Base-by-base conservation (phyloP, 2,888 invertebrate genomes). In the Pandemis cinnamomeana region DNA sequence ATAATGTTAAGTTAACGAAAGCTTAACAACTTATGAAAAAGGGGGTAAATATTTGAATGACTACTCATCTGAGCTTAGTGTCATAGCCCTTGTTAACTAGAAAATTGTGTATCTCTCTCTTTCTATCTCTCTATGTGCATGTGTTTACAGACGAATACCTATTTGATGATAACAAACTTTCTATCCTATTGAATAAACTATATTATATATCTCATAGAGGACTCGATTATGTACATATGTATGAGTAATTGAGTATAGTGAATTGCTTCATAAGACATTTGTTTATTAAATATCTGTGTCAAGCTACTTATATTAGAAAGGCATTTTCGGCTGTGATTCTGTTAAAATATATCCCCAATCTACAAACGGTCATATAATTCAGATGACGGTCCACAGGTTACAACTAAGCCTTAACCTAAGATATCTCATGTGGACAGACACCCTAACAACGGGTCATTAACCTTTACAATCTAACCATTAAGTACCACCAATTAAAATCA, bases 291-390 rank as follows among this genome's bases (percentile, higher is more conserved):
- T 55, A 27, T 66, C 42, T 36, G 62, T 63, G 64, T 67, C 60
- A 71, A 63, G 51, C 67, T 69, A 70, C 60, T 66, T 64, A 70
- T 69, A 66, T 60, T 66, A 66, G 60, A 71, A 73, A 73, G 73
- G 73, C 73, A 70, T 66, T 69, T 58, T 53, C 36, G 73, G 73
- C 73, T 69, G 69, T 64, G 73, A 69, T 51, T 27, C 6, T 44
- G 55, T 69, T 69, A 62, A 53, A 67, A 51, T 36, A 67, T 36
- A 41, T 53, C 53, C 41, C 67, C 13, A 51, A 13, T 51, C 11
- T 58, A 58, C 27, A 7, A 58, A 58, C 20, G 27, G 58, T 58
- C 27, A 11, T 10, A 27, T 27, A 11, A 58, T 27, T 27, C 10
- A 10, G 58, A 11, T 27, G 27, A 58, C 58, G 27, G 27, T 58